Evolutionary conservation across 2,888 invertebrate species (phyloP).

Genomic region (Dynastes grantii): DNA sequence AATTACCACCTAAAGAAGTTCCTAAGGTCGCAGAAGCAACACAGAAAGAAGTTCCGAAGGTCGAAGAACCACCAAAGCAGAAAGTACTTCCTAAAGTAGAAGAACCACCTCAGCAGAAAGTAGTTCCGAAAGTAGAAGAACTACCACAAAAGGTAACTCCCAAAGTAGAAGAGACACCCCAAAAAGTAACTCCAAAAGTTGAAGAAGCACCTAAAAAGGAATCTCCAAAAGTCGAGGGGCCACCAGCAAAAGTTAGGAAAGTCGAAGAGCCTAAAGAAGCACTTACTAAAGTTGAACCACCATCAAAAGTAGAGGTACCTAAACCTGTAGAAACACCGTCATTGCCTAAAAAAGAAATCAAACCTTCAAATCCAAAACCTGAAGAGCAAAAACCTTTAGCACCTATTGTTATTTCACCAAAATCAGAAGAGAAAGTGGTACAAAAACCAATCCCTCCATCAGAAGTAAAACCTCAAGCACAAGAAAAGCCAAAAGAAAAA

Average conservation of each 20-base stretch:
- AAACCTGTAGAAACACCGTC: constrained; percentile 56
- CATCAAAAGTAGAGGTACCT: constrained; percentile 45
- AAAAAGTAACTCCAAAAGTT: constrained; percentile 49
- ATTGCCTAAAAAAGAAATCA: constrained; percentile 32
- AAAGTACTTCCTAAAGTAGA: constrained; percentile 45
- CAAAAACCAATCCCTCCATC: constrained; percentile 33
- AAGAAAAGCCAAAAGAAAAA: constrained; percentile 39
- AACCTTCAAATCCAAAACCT: constrained; percentile 53
- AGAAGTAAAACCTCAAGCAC: constrained; percentile 34
- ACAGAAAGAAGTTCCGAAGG: constrained; percentile 35
- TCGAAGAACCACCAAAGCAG: constrained; percentile 42
- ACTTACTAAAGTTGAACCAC: constrained; percentile 45
- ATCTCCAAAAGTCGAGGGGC: constrained; percentile 30
- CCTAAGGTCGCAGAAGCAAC: constrained; percentile 43
- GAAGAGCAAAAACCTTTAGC: constrained; percentile 51
- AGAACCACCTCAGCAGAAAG: constrained; percentile 35
- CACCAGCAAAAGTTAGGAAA: constrained; percentile 24
- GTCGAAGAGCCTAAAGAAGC: background rate
- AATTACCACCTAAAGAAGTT: background rate
- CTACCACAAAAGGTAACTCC: constrained; percentile 66
- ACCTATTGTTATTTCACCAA: constrained; percentile 14
- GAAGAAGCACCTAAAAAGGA: constrained; percentile 49
- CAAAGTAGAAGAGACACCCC: constrained; percentile 52
- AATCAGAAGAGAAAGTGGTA: constrained; percentile 56
- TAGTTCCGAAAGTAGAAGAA: constrained; percentile 64